Conservation (phyloP, 2,888 invertebrate genomes). For the Mythimna ferrago region DNA sequence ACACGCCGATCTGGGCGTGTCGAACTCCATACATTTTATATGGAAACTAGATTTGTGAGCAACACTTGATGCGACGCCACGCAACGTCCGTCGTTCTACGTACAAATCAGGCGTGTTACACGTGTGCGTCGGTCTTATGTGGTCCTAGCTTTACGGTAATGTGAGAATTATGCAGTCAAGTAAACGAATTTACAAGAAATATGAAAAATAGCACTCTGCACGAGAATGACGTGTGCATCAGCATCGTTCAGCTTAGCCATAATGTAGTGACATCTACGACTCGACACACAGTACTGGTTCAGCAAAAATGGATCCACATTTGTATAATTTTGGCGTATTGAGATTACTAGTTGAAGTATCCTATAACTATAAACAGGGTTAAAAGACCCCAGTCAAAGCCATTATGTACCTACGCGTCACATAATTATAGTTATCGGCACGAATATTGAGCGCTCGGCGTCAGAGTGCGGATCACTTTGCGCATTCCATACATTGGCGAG, state of each 20-base stretch:
- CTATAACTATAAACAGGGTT: not conserved
- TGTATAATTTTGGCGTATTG: not conserved
- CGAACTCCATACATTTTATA: too few species aligned
- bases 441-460: too few species aligned
- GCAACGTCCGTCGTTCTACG: too few species aligned
- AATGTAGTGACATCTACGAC: not conserved
- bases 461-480: too few species aligned
- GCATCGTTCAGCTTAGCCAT: not conserved
- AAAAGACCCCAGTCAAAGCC: not conserved
- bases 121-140: too few species aligned
- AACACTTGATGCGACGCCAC: too few species aligned
- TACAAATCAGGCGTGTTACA: too few species aligned
- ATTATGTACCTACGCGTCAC: not conserved
- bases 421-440: too few species aligned
- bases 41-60: too few species aligned
- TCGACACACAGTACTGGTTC: not conserved
- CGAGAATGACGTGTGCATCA: not conserved
- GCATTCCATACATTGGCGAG: too few species aligned
- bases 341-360: not conserved
- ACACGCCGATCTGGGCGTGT: too few species aligned
- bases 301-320: not conserved
- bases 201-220: not conserved
- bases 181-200: slow-evolving; percentile 1
- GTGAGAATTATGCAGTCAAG: slow-evolving; percentile 8
- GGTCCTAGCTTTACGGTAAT: not conserved